A percentile compares a stretch with the other conserved stretches of the same genome.
Conservation (phyloP, 2,113 vertebrate genomes). For the Poecile atricapillus region DNA sequence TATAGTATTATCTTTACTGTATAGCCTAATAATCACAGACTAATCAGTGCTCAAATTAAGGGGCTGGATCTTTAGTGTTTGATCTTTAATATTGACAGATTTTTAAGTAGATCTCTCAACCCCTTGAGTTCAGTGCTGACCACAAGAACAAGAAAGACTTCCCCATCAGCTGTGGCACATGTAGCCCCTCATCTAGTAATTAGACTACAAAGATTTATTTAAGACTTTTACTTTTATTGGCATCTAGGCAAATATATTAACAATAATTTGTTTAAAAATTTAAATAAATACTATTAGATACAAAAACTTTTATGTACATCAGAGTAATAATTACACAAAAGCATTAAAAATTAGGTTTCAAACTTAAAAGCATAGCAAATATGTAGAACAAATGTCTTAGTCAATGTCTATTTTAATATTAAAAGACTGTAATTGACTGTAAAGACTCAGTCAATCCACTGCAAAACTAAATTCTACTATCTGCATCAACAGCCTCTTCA, state of each 20-base stretch:
- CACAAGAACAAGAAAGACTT: background rate
- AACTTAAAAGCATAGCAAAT: background rate
- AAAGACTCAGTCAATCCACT: background rate
- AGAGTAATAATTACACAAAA: background rate
- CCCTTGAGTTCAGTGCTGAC: background rate
- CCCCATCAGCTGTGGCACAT: background rate
- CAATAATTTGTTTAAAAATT: fast-evolving
- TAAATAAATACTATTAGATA: background rate
- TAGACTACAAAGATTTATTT: background rate
- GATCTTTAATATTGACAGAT: background rate
- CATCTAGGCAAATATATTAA: background rate
- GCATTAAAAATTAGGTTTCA: background rate
- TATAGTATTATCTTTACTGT: background rate
- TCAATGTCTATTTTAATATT: background rate
- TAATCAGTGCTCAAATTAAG: background rate
- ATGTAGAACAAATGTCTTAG: background rate
- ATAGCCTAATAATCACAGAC: background rate
- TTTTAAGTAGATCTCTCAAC: background rate
- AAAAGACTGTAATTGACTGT: background rate
- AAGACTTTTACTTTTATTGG: background rate
- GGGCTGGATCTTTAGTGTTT: background rate
- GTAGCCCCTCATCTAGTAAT: background rate
- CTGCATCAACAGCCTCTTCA: background rate
- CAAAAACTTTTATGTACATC: background rate
- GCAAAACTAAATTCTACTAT: background rate